phyloP scores from a whole-genome alignment of 2,797 vertebrate species.

The Channallabes apus region DNA sequence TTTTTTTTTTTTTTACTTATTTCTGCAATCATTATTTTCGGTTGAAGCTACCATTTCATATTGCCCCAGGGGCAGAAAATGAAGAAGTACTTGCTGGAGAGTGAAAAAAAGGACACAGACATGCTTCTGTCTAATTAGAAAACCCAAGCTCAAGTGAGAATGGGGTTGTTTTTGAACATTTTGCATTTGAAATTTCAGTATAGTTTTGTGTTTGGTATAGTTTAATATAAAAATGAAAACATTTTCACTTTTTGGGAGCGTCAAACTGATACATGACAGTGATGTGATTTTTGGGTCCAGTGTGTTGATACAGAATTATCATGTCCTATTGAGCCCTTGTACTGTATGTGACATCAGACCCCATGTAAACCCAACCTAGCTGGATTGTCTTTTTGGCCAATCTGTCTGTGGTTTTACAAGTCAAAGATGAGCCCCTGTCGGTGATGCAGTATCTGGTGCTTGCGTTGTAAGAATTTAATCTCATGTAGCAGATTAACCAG shows the following conservation, averaged over 20 bases:
- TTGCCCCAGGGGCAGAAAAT: background rate
- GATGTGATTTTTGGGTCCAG: background rate
- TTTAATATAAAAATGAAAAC: background rate
- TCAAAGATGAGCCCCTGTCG: too few species aligned
- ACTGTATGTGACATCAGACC: background rate
- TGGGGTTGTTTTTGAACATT: background rate
- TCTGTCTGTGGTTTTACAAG: too few species aligned
- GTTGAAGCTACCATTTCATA: background rate
- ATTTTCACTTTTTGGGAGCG: background rate
- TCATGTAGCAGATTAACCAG: too few species aligned
- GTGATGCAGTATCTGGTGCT: too few species aligned
- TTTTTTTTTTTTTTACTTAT: background rate
- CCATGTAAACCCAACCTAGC: too few species aligned
- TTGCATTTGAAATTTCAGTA: background rate
- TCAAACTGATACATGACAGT: background rate
- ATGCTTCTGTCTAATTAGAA: conserved; percentile 6
- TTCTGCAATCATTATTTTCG: conserved; percentile 1
- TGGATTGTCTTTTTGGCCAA: too few species aligned
- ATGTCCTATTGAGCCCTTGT: background rate
- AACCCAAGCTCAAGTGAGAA: background rate
- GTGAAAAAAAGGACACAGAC: background rate
- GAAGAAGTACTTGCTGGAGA: background rate
- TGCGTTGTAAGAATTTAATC: too few species aligned
- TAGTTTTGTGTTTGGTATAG: background rate
- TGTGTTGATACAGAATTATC: background rate